Evolutionary conservation across 2,888 invertebrate genomes (phyloP), one percentile per base, ranked within the genome.

Genomic region (Empis livida): DNA sequence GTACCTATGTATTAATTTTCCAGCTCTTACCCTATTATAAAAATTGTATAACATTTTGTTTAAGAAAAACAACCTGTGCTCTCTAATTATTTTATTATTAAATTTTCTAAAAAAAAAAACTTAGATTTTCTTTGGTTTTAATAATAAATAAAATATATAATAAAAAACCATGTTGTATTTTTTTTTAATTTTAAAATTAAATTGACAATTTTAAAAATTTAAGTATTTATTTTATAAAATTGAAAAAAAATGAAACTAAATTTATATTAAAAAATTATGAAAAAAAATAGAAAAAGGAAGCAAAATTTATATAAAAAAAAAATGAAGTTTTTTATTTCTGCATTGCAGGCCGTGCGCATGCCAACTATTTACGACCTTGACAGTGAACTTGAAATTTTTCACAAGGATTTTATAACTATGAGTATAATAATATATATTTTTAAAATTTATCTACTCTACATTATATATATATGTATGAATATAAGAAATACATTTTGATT

Each of bases 361-460:
- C 73, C 74, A 71, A 76, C 72, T 74, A 74, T 75, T 72, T 73
- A 76, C 78, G 79, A 79, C 82, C 82, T 82, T 82, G 82, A 80
- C 81, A 82, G 78, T 82, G 82, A 82, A 82, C 82, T 82, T 82
- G 81, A 78, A 79, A 51, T 57, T 59, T 54, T 59, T 54, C 61
- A 61, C 65, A 65, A 35, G 35, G 35, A 35, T 35, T 35, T n/a
- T 35, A n/a, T 35, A n/a, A 35, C 35, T n/a, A 13, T 9, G 9
- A n/a, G n/a, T n/a, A n/a, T n/a, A n/a, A n/a, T 32, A 5, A 32
- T 13, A 20, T 20, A 20, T 20, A 20, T 6, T 20, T 20, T 32
- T 32, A 32, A 32, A 32, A 13, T 32, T 32, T 32, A 13, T 13
- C n/a, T n/a, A 32, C 13, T 32, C n/a, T 32, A 32, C 32, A 32